Evolutionary conservation across 2,113 vertebrate genomes (phyloP).

Genomic region (Poicephalus gulielmi): DNA sequence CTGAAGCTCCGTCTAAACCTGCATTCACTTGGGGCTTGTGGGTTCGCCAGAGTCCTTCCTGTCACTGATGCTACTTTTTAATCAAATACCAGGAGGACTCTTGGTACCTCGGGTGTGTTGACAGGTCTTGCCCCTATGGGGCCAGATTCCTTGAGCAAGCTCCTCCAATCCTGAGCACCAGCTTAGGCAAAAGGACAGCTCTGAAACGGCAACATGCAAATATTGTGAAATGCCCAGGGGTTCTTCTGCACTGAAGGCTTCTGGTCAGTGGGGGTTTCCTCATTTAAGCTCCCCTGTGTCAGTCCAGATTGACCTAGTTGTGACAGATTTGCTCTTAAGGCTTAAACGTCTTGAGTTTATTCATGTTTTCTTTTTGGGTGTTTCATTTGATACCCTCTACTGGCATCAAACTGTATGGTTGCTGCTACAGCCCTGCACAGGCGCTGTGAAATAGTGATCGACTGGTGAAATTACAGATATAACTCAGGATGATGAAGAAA

Average conservation of each 20-base stretch:
- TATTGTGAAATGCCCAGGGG: neutral
- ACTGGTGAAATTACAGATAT: neutral
- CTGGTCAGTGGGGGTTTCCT: neutral
- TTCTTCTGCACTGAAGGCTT: neutral
- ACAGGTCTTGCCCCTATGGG: fast-evolving
- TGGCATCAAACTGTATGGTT: neutral
- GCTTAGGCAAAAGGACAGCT: neutral
- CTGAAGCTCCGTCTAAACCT: neutral
- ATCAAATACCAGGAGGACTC: neutral
- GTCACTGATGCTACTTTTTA: neutral
- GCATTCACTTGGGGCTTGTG: fast-evolving
- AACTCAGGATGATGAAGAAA: neutral
- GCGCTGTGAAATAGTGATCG: neutral
- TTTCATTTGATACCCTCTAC: neutral
- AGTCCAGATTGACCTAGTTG: neutral
- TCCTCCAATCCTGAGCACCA: neutral
- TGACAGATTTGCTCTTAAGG: neutral
- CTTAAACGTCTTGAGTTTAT: neutral
- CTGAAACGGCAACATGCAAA: neutral
- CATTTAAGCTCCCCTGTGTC: neutral
- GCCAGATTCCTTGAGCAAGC: neutral
- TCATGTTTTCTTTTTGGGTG: neutral
- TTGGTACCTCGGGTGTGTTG: neutral
- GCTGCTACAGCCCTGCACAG: neutral
- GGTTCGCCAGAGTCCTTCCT: neutral